phyloP scores from a whole-genome alignment of 2,113 vertebrate genomes.

The Xenopus tropicalis region UCB_Xtro_10.0 CM004450.2:39084501-39085000 shows the following conservation, averaged over 20 bases:
- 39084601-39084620: too few relatives aligned
- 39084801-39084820: slow-evolving; percentile 26
- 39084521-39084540: too few relatives aligned
- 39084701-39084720: slow-evolving; percentile 1
- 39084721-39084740: slow-evolving; percentile 21
- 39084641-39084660: background rate
- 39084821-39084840: slow-evolving; percentile 37
- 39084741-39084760: background rate
- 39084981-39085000: too few relatives aligned
- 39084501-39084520: too few relatives aligned
- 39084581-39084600: too few relatives aligned
- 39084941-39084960: background rate
- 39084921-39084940: background rate
- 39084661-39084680: too few relatives aligned
- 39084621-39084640: too few relatives aligned
- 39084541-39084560: too few relatives aligned
- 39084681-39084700: background rate
- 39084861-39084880: background rate
- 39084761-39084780: background rate
- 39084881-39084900: background rate
- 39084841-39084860: slow-evolving; percentile 27
- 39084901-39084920: background rate
- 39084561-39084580: too few relatives aligned
- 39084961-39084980: background rate
- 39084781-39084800: slow-evolving; percentile 23